phyloP scores from a whole-genome alignment of 2,797 vertebrate genomes.

The Trichosurus vulpecula region DNA sequence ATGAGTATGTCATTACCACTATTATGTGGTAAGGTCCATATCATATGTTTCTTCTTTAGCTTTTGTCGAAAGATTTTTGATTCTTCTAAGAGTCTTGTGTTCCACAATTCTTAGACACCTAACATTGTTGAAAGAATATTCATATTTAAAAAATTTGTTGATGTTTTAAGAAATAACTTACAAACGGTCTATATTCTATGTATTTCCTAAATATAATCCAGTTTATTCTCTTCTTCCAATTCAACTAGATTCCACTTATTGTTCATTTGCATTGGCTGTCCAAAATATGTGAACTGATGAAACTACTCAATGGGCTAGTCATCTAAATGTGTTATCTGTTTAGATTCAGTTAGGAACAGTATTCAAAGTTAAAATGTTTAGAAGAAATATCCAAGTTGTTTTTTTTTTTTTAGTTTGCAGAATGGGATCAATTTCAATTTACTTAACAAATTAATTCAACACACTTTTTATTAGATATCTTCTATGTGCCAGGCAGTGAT shows the following conservation, averaged over 20 bases:
- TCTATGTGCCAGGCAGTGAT: background rate
- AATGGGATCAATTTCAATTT: fast-evolving
- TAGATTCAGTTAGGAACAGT: background rate
- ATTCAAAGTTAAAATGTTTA: background rate
- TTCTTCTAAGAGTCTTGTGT: background rate
- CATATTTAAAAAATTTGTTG: background rate
- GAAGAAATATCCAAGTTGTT: background rate
- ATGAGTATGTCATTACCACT: background rate
- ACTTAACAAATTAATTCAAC: background rate
- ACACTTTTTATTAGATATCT: background rate
- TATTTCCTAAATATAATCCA: background rate
- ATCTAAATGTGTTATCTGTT: fast-evolving
- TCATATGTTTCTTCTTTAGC: background rate
- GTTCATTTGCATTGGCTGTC: background rate
- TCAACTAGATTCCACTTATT: background rate
- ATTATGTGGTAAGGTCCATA: background rate
- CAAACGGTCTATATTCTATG: background rate
- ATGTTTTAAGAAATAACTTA: background rate
- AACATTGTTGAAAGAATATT: background rate
- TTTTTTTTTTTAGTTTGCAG: too few relatives aligned
- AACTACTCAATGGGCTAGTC: background rate
- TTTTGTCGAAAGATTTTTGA: background rate
- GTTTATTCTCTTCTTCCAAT: background rate
- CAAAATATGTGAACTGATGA: background rate
- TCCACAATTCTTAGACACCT: background rate